Conservation (phyloP, 2,113 vertebrate species). For the Passer montanus region DNA sequence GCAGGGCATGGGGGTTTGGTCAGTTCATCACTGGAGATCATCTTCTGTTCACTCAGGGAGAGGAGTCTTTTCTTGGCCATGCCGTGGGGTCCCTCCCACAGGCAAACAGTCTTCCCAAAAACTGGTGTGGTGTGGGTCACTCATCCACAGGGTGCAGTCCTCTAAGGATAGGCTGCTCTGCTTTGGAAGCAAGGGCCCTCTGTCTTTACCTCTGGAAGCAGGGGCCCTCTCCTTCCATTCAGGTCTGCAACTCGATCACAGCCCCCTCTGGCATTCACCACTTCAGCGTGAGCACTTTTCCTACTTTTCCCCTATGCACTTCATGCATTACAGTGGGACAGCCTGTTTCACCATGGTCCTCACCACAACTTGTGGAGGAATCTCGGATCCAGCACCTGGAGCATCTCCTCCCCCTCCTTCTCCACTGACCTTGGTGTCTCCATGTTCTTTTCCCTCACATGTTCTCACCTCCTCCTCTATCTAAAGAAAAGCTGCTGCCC, state of each 20-base stretch:
- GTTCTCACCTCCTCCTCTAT: background rate
- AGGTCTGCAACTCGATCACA: background rate
- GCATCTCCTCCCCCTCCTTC: too few species aligned
- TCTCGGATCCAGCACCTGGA: fast-evolving
- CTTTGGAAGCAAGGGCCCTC: too few species aligned
- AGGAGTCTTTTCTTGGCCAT: background rate
- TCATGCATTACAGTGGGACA: background rate
- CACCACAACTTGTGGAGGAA: background rate
- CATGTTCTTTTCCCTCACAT: background rate
- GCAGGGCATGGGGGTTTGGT: background rate
- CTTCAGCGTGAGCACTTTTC: fast-evolving
- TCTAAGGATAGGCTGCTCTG: background rate
- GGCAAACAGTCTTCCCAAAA: background rate
- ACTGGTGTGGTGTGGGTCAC: background rate
- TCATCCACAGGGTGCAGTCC: fast-evolving
- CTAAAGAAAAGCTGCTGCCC: background rate
- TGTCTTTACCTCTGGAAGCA: background rate
- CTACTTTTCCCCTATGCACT: background rate
- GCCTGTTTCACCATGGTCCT: background rate
- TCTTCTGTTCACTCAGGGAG: background rate
- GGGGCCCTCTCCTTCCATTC: background rate
- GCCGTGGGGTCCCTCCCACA: fast-evolving
- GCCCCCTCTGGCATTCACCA: fast-evolving
- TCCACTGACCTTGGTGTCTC: background rate
- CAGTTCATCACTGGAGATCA: background rate